These are phyloP conservation scores for Nothoprocta perdicaria DNA, from an alignment of 2,113 vertebrate species.

Conservation along the genomic window DNA sequence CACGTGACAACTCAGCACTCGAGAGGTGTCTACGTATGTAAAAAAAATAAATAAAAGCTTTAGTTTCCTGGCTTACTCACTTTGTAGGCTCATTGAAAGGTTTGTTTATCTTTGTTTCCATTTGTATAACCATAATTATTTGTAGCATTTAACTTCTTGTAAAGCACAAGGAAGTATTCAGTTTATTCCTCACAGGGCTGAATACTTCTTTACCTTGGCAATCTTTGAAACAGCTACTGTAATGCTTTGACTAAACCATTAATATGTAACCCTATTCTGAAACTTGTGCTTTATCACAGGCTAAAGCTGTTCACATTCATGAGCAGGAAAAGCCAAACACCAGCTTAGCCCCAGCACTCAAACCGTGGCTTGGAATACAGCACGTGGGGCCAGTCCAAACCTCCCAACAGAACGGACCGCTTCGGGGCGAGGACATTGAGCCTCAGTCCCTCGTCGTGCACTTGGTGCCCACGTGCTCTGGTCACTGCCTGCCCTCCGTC, in stretches of 20 bases:
- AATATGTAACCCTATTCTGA: not conserved
- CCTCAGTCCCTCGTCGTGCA: not conserved
- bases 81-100: not conserved
- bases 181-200: not conserved
- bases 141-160: not conserved
- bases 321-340: not conserved
- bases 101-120: not conserved
- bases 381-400: not conserved
- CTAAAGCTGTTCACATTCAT: not conserved
- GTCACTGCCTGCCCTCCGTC: not conserved
- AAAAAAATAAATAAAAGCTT: not conserved
- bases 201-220: not conserved
- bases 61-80: not conserved
- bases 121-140: not conserved
- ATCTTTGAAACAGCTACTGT: not conserved
- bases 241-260: not conserved
- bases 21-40: not conserved
- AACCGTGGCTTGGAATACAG: not conserved
- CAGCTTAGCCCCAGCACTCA: not conserved
- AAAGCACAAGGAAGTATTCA: not conserved
- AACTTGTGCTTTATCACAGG: not conserved
- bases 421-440: not conserved
- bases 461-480: not conserved
- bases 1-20: not conserved
- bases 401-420: not conserved